Base-by-base conservation (phyloP, 2,888 invertebrate species). In the Rhingia campestris region DNA sequence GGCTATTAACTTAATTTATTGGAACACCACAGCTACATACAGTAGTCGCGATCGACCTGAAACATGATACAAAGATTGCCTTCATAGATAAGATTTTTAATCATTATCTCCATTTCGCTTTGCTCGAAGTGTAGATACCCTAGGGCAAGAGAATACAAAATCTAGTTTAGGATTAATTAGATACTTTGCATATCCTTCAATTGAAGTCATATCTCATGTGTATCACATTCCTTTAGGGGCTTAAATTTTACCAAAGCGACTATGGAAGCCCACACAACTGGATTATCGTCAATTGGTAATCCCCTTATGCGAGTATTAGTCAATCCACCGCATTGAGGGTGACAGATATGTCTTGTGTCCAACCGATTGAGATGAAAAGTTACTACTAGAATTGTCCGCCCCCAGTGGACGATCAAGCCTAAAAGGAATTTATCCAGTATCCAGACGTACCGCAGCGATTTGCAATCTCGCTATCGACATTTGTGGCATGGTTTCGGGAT, bases 1-100 rank as follows among this genome's bases (percentile, higher is more conserved):
- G 67, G 73, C 45, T n/a, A 80, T 80, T 80, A 80, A 67, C 61
- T 61, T 73, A 14, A 80, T 73, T 73, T 67, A 80, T 73, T 73
- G 53, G 73, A 35, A 30, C 63, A 56, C 61, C 30, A 54, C 54
- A 43, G 30, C 64, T 51, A 49, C 32, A 49, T 54, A 70, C 77
- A 58, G 70, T 56, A 64, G 63, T 79, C 53, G 63, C 54, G 56
- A 22, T 33, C 51, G 7, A 32, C 56, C 9, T 41, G 41, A 39
- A 63, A 74, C 47, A 69, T 35, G 69, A 74, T 63, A 47, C 67
- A 37, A 43, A 41, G 80, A 69, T 74, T 74, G 35, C 49, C 43
- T 43, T 33, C 74, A 58, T 67, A 63, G 80, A 81, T 74, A 69
- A 63, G 69, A 12, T 7, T 69, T 43, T 63, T 12, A 51, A 56